phyloP scores from a whole-genome alignment of 2,113 vertebrate genomes.

The Pomatostomus ruficeps region DNA sequence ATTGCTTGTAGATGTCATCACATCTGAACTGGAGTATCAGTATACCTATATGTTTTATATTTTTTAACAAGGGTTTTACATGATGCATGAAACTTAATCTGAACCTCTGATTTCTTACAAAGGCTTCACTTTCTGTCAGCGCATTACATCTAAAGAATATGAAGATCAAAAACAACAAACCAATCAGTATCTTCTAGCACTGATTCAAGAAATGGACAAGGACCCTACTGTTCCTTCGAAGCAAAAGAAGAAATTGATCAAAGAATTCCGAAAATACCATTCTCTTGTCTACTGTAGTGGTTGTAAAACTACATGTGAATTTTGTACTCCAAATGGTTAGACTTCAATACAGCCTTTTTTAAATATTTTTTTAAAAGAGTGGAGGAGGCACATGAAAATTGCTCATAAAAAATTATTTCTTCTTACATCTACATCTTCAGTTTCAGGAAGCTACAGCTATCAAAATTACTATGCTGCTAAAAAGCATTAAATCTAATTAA shows the following conservation, averaged over 20 bases:
- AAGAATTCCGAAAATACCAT: conserved; percentile 81
- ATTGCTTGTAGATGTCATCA: neutral
- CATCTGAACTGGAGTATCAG: neutral
- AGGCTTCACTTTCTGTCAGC: conserved; percentile 84
- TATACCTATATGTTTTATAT: neutral
- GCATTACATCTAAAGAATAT: conserved; percentile 73
- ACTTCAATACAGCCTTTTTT: neutral
- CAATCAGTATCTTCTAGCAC: conserved; percentile 69
- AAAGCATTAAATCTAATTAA: neutral
- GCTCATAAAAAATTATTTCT: neutral
- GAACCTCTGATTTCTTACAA: neutral
- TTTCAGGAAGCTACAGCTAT: neutral
- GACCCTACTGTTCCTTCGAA: conserved; percentile 64
- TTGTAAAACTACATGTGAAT: conserved; percentile 40
- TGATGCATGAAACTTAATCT: neutral
- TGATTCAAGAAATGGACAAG: conserved; percentile 68
- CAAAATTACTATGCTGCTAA: neutral
- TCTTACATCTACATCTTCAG: neutral
- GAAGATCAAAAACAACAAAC: conserved; percentile 73
- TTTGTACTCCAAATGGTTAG: neutral
- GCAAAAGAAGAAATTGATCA: conserved; percentile 76
- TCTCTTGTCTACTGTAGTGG: conserved; percentile 69
- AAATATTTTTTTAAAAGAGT: neutral
- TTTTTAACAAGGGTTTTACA: neutral
- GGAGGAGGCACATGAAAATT: neutral